Evolutionary conservation across 64 coral and sea anemone genomes (phyloP), one percentile per base, ranked within the genome.

Genomic region (Pocillopora verrucosa): DNA sequence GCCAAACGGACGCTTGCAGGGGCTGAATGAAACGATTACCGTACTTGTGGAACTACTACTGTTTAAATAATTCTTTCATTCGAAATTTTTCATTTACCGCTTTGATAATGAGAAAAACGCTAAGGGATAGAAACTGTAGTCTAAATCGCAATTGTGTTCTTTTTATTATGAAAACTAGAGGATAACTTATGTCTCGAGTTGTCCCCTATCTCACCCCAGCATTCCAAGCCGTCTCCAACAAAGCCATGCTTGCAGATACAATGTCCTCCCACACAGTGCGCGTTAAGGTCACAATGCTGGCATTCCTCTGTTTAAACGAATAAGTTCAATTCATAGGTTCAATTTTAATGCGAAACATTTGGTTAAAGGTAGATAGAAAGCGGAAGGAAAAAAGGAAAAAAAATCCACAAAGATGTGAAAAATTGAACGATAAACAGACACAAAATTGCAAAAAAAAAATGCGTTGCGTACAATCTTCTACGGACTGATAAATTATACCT

Each of bases 141-240:
- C 3, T 70, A n/a, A 51, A 51, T 51, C 3, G 3, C 41, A 4
- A 51, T 51, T 7, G 41, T 4, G 3, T 51, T 51, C 41, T 7
- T 3, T 51, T 51, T 51, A 4, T 51, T 7, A 51, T 3, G 3
- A 51, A 51, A 70, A 70, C 22, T 10, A 30, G 7, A 70, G 25
- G 25, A 25, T 24, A 20, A 70, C 20, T 30, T n/a, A 13, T 67
- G 14, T 67, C 64, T 22, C 1, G 11, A 11, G 20, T 25, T 11
- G 20, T 70, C 25, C 22, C 20, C 9, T 63, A 16, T 58, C 96
- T 75, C 82, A 98, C 96, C 90, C 96, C 96, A 98, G 61, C 96
- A 98, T 37, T 98, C 92, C 34, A 98, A 38, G 19, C 96, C 96
- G 60, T 98, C 96, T 1, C 92, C 96, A 38, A 98, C 96, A 75